A percentile compares a stretch with the other conserved stretches of the same genome.
Conservation (phyloP, 1,140 invertebrate species). For the Dryas iulia region DNA sequence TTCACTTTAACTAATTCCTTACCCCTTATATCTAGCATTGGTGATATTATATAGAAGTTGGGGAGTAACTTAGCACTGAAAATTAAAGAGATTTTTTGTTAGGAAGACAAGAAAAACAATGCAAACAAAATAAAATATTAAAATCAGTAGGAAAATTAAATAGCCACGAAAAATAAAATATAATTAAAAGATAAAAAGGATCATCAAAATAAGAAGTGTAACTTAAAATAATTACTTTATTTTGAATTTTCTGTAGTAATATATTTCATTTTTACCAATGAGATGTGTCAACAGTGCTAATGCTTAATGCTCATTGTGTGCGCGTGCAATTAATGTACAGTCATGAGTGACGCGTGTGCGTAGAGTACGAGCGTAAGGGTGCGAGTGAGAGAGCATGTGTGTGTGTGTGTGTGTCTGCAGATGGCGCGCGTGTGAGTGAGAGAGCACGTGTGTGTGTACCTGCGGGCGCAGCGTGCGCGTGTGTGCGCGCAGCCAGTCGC, state of each 20-base stretch:
- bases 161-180: background rate
- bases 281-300: background rate
- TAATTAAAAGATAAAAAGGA: background rate
- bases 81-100: conserved; percentile 53
- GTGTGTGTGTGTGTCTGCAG: background rate
- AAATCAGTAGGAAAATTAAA: background rate
- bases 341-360: no score
- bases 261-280: background rate
- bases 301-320: background rate
- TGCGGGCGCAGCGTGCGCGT: conserved; percentile 66
- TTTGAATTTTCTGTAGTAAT: no score
- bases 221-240: no score
- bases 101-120: conserved; percentile 13
- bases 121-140: background rate
- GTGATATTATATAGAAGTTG: conserved; percentile 52
- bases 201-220: no score
- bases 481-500: conserved; percentile 84
- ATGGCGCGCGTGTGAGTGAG: background rate
- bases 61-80: conserved; percentile 62
- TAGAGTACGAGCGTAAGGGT: no score
- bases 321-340: no score
- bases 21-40: conserved; percentile 55
- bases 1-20: conserved; percentile 59
- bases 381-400: background rate
- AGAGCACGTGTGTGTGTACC: conserved; percentile 39